A percentile compares a stretch with the other conserved stretches of the same genome.
Evolutionary conservation across 2,888 invertebrate species (phyloP).

Genomic region (Nymphalis urticae): DNA sequence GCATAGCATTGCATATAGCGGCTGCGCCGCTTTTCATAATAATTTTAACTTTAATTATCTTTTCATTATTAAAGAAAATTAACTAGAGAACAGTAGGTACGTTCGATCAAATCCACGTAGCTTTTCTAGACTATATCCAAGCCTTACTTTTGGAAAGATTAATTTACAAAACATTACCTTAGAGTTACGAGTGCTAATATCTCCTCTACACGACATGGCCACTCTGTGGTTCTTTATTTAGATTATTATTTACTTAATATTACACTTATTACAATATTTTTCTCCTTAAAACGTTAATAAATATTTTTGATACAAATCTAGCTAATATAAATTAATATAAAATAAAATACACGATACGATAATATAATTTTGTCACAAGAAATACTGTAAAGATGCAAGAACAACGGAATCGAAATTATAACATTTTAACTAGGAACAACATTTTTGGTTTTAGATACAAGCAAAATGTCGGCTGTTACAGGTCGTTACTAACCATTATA

Average conservation of each 20-base stretch:
- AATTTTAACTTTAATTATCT: neutral
- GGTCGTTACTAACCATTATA: too few relatives aligned
- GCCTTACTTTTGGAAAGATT: slow-evolving; percentile 28
- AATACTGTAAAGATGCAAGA: too few relatives aligned
- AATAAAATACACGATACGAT: too few relatives aligned
- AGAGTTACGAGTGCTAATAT: neutral
- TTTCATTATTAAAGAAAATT: neutral
- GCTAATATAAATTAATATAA: too few relatives aligned
- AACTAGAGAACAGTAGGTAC: slow-evolving; percentile 9
- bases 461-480: too few relatives aligned
- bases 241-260: slow-evolving; percentile 2
- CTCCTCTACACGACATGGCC: neutral
- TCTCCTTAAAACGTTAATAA: neutral
- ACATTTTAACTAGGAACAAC: too few relatives aligned
- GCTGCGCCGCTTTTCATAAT: neutral
- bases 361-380: too few relatives aligned
- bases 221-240: neutral
- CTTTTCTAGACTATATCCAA: neutral
- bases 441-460: too few relatives aligned
- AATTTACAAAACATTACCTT: slow-evolving; percentile 54
- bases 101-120: slow-evolving; percentile 12
- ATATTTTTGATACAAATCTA: too few relatives aligned
- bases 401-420: too few relatives aligned
- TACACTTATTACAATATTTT: neutral
- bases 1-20: neutral